phyloP scores from a whole-genome alignment of 2,113 vertebrate genomes.

The Chelonoidis abingdonii region DNA sequence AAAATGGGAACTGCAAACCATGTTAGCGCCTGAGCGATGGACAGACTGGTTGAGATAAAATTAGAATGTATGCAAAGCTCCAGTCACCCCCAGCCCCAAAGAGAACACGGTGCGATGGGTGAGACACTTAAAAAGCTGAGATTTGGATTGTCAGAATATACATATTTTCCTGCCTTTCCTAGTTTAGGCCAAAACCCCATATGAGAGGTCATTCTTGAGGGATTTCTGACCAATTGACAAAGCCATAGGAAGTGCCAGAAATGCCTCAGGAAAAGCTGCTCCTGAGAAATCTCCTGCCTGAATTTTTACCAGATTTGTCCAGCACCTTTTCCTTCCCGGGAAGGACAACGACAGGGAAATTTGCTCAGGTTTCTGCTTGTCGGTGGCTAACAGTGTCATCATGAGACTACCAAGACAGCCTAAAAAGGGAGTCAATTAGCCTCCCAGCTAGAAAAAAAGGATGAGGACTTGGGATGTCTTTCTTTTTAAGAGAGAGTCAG shows the following conservation, averaged over 20 bases:
- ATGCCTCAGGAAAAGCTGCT: neutral
- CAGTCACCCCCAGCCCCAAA: accelerated
- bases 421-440: constrained; percentile 1
- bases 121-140: neutral
- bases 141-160: neutral
- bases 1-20: constrained; percentile 13
- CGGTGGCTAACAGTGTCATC: neutral
- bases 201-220: neutral
- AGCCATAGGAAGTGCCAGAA: neutral
- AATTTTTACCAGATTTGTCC: neutral
- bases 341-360: accelerated
- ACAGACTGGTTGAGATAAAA: neutral
- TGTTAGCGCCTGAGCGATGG: neutral
- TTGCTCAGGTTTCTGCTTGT: neutral
- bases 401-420: neutral
- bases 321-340: accelerated
- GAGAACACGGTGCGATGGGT: neutral
- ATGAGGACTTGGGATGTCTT: neutral
- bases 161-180: accelerated
- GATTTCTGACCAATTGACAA: neutral
- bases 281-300: neutral
- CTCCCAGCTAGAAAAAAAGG: constrained; percentile 45
- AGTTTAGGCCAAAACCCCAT: neutral
- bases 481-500: accelerated
- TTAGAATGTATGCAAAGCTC: neutral